Evolutionary conservation across 2,888 invertebrate species (phyloP).

Genomic region (Drosophila antonietae): DNA sequence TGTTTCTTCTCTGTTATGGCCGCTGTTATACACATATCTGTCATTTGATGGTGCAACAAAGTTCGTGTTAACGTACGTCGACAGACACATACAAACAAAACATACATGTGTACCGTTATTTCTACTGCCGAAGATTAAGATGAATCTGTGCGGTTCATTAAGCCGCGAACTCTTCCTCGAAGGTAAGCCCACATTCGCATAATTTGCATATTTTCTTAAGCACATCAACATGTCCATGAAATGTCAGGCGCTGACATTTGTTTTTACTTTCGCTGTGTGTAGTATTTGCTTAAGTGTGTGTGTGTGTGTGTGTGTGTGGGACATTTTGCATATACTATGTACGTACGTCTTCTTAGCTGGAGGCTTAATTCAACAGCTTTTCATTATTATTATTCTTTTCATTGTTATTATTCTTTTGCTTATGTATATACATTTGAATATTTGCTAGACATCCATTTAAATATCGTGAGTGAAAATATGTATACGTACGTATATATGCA

Average conservation of each 20-base stretch:
- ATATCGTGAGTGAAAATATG: constrained; percentile 21
- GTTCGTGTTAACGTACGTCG: constrained; percentile 27
- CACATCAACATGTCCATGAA: constrained; percentile 1
- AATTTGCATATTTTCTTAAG: constrained; percentile 21
- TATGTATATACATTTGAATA: background rate
- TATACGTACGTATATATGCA: constrained; percentile 7
- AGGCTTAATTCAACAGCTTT: background rate
- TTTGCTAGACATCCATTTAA: constrained; percentile 2
- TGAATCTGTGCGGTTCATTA: constrained; percentile 25
- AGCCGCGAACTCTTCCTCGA: constrained; percentile 21
- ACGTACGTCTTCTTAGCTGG: background rate
- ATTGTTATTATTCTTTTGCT: background rate
- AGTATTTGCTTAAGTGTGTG: constrained; percentile 5
- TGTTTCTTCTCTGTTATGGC: constrained; percentile 28
- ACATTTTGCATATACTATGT: background rate
- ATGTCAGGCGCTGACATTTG: background rate
- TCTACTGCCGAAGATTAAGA: constrained; percentile 3
- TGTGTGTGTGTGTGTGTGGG: background rate
- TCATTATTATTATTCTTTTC: background rate
- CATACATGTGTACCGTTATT: background rate
- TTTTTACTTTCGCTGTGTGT: background rate
- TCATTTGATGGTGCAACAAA: constrained; percentile 29
- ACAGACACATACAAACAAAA: background rate
- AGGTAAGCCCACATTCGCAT: constrained; percentile 25
- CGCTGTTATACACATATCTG: constrained; percentile 31